These are phyloP conservation scores for Cryptoblepharus egeriae DNA, from an alignment of 2,797 vertebrate species.

Conservation along the genomic window DNA sequence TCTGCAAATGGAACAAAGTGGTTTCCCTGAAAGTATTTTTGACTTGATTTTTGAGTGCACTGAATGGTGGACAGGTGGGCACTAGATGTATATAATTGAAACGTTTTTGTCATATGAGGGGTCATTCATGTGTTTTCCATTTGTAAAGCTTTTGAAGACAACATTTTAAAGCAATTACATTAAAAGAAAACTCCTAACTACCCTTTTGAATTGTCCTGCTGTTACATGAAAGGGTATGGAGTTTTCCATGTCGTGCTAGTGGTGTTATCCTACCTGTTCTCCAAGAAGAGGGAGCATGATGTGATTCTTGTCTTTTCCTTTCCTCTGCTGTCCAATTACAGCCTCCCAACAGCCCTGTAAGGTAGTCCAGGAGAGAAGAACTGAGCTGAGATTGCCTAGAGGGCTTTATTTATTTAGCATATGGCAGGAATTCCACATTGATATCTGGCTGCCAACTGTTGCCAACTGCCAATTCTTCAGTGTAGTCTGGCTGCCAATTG, in stretches of 20 bases:
- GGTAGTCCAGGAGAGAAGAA: neutral
- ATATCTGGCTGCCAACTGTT: too few relatives aligned
- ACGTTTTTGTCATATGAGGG: rapidly evolving
- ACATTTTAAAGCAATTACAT: conserved; percentile 58
- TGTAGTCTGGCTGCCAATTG: too few relatives aligned
- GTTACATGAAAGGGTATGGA: neutral
- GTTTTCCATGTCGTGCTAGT: neutral
- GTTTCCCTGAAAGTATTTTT: rapidly evolving
- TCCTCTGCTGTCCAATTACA: too few relatives aligned
- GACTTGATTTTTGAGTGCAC: rapidly evolving
- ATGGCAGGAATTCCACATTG: too few relatives aligned
- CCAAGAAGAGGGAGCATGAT: neutral
- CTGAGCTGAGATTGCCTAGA: too few relatives aligned
- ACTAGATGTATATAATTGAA: conserved; percentile 7
- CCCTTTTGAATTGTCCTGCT: conserved; percentile 10
- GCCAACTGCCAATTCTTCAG: too few relatives aligned
- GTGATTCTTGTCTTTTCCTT: neutral
- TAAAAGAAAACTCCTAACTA: conserved; percentile 34
- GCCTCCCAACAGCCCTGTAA: neutral
- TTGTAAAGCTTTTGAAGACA: conserved; percentile 43
- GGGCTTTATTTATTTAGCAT: too few relatives aligned
- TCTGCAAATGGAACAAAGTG: neutral
- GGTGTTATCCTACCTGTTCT: neutral
- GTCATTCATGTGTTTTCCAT: neutral
- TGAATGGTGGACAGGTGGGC: rapidly evolving